Conservation (phyloP, 2,113 vertebrate genomes). For the Oncorhynchus nerka region DNA sequence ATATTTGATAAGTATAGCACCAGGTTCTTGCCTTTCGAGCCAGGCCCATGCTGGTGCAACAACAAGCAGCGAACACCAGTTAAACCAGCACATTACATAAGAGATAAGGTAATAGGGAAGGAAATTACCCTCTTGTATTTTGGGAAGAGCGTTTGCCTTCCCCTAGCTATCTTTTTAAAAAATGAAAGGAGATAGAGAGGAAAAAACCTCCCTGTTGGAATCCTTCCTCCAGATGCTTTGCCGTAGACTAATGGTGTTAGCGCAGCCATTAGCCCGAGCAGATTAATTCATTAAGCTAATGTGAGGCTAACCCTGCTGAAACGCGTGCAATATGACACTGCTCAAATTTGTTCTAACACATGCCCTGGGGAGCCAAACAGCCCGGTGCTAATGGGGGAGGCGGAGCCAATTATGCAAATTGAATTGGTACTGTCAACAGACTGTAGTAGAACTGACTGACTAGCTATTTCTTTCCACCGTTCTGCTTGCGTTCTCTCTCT, state of each 20-base stretch:
- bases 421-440: conserved; percentile 66
- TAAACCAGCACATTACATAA: not conserved
- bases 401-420: conserved; percentile 68
- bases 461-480: conserved; percentile 31
- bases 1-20: no score
- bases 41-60: no score
- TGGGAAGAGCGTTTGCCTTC: conserved; percentile 4
- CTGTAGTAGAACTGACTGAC: conserved; percentile 36
- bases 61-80: not conserved
- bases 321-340: conserved; percentile 70
- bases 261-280: conserved; percentile 53
- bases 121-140: not conserved
- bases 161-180: no score
- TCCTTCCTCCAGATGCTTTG: conserved; percentile 15
- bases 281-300: conserved; percentile 74
- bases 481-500: not conserved
- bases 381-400: conserved; percentile 68
- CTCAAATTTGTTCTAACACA: conserved; percentile 74
- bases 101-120: not conserved
- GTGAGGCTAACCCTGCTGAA: conserved; percentile 66
- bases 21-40: no score
- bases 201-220: conserved; percentile 23
- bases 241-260: conserved; percentile 30
- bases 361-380: conserved; percentile 65
- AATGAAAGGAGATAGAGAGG: not conserved